Base-by-base conservation (phyloP, 2,797 vertebrate species). In the Sebastes glaucus region DNA sequence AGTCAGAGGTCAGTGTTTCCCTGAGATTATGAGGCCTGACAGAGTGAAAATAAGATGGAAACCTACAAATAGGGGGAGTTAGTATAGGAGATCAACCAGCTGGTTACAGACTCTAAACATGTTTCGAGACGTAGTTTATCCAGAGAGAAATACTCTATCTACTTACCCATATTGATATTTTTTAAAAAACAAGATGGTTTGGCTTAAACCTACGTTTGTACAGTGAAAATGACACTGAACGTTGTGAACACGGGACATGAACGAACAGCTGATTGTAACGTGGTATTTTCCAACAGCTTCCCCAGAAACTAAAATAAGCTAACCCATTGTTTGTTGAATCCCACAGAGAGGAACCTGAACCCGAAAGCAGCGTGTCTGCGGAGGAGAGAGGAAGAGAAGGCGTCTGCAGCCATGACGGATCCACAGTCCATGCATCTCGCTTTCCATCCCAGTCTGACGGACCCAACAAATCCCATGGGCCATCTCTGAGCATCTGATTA, bases 341-440 rank as follows among this genome's bases (percentile, higher is more conserved):
- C 94, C 91, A 2, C 94, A 99, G 98, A 99, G 90, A 96, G 98
- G 89, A 99, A 99, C 91, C 95, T 99, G 87, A 99, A 99, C 93
- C 98, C 98, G 30, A 99, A 99, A 96, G 97, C 98, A 86, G 98
- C 98, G 74, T 99, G 98, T 95, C 96, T 99, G 96, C 97, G 98
- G 92, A 97, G 97, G 94, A 96, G 97, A 93, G 98, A 99, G 96
- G 98, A 99, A 90, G 98, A 99, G 93, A 99, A 98, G 94, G 96
- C 95, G 73, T 97, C 97, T 88, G 96, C 95, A 81, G 95, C 96
- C 94, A 97, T 97, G 94, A 95, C 96, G 75, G 97, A 98, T 91
- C 96, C 96, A 4, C 97, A 97, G 94, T 91, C 96, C 90, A 92
- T 97, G 80, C 97, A 98, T 92, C 96, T 97, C 32, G 95, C 96